A percentile compares a stretch with the other conserved stretches of the same genome.
Conservation (phyloP, 2,113 vertebrate species). For the pig (Sus scrofa) region DNA sequence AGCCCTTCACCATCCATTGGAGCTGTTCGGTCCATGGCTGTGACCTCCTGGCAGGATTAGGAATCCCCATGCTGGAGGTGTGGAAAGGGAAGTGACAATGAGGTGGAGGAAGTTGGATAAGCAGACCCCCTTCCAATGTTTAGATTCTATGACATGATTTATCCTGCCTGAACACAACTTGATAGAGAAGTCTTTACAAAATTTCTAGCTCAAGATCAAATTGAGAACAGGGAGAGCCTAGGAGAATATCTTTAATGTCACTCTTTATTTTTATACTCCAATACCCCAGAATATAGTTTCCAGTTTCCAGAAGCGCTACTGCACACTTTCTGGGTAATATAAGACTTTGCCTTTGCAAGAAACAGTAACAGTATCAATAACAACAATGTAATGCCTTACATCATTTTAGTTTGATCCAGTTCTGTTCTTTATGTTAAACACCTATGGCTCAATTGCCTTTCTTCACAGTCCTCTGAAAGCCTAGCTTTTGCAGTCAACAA, state of each 20-base stretch:
- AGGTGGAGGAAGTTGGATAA: neutral
- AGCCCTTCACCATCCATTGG: neutral
- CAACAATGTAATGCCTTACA: neutral
- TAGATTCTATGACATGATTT: neutral
- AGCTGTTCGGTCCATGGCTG: neutral
- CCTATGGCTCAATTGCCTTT: neutral
- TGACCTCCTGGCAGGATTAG: neutral
- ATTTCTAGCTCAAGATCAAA: conserved; percentile 42
- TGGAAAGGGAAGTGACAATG: neutral
- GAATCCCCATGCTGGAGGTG: neutral
- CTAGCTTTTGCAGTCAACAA: neutral
- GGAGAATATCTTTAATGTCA: neutral
- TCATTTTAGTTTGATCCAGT: neutral
- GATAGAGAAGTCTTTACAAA: neutral
- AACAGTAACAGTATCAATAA: neutral
- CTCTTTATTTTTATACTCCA: conserved; percentile 3
- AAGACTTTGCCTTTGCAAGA: neutral
- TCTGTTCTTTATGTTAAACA: neutral
- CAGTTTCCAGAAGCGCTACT: neutral
- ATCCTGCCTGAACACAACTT: neutral
- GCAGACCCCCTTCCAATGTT: neutral
- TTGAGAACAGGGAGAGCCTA: neutral
- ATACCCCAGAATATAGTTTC: conserved; percentile 15
- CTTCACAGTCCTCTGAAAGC: neutral
- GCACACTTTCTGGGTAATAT: neutral